Base-by-base conservation (phyloP, 2,888 invertebrate species). In the Rosalia funebris region DNA sequence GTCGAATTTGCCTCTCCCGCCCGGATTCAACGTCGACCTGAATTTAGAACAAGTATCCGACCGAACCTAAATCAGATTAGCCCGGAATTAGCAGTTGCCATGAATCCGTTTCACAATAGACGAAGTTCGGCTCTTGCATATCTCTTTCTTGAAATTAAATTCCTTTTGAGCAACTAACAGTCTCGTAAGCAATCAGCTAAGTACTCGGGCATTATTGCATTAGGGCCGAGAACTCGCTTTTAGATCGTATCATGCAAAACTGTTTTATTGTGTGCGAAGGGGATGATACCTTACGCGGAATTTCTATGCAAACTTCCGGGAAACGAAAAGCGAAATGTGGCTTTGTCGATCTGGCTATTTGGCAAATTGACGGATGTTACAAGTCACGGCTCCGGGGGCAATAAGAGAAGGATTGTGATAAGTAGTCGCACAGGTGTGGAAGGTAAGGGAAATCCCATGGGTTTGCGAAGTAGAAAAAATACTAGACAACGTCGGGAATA, bases 1-100 rank as follows among this genome's bases (percentile, higher is more conserved):
- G 37, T 11, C 19, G 48, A 48, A 32, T 48, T 36, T 48, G 19
- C 37, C 7, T 9, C 17, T 36, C 36, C 48, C 36, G 12, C 10
- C 19, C 17, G 20, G 39, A 15, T 11, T 20, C 39, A 39, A 25
- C 48, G n/a, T 20, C 39, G 48, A 32, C 36, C 36, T 32, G 57
- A 50, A 57, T 48, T 34, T 15, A 15, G 48, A 44, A 47, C 41
- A 17, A 44, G 44, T 50, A 57, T 57, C 32, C 42, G 34, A 41
- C 32, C 31, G 56, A 36, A 37, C 39, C 46, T 31, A 45, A 56
- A 56, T 47, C 47, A 50, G 57, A 57, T 57, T 57, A 57, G 34
- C 20, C 11, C 19, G 34, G 47, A 57, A 57, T 57, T 57, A 57
- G 50, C 48, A 47, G 50, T 41, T 20, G 41, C 48, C 50, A 20